Conservation (phyloP, 2,888 invertebrate species). For the Drosophila kokeensis region DNA sequence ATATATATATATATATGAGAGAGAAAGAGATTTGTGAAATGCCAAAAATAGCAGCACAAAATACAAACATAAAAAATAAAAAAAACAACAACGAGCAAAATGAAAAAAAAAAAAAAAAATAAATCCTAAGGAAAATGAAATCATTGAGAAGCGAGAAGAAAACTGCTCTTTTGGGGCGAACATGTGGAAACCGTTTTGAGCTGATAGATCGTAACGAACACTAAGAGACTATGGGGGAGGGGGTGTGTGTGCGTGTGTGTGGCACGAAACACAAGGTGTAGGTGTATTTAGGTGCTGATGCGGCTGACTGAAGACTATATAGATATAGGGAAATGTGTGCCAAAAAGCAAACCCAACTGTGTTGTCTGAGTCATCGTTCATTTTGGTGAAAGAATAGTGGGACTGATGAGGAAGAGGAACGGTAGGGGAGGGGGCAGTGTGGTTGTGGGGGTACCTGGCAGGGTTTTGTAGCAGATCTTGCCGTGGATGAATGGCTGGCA, state of each 20-base stretch:
- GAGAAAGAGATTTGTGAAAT: conserved; percentile 16
- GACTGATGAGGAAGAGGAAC: not conserved
- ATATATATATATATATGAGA: not conserved
- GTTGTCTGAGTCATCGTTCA: conserved; percentile 56
- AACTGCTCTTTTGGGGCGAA: conserved; percentile 28
- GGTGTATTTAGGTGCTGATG: conserved; percentile 55
- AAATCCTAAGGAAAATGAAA: conserved; percentile 62
- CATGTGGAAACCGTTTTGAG: conserved; percentile 41
- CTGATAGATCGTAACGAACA: conserved; percentile 20
- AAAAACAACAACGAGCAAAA: conserved; percentile 63
- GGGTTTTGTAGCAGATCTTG: not conserved
- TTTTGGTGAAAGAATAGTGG: conserved; percentile 6
- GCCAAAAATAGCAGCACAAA: conserved; percentile 68
- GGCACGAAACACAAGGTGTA: conserved; percentile 33
- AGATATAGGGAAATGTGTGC: conserved; percentile 67
- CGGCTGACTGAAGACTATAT: conserved; percentile 64
- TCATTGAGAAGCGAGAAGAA: conserved; percentile 49
- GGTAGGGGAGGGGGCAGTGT: not conserved
- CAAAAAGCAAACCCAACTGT: conserved; percentile 67
- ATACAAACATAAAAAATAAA: conserved; percentile 50
- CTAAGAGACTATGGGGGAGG: not conserved
- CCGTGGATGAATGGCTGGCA: conserved; percentile 41
- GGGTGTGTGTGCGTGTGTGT: not conserved
- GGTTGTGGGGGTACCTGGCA: not conserved
- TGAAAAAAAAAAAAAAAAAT: conserved; percentile 2